These are phyloP conservation scores for Ptilorrhoa leucosticta DNA, from an alignment of 2,113 vertebrate species.

Conservation along the genomic window DNA sequence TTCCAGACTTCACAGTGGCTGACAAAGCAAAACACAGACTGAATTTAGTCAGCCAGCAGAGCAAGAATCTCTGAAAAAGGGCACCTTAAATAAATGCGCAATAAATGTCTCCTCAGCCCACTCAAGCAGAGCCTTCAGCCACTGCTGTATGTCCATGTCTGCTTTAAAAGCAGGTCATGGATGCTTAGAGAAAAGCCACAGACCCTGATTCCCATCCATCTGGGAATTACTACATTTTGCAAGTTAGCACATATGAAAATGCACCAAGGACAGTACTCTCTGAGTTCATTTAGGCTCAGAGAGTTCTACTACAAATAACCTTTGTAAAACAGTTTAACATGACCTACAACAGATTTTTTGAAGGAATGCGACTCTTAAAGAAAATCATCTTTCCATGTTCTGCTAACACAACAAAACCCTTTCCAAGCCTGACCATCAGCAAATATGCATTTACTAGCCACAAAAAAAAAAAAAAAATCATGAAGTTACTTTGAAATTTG, in stretches of 20 bases:
- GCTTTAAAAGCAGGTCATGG: constrained; percentile 28
- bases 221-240: constrained; percentile 40
- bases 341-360: background rate
- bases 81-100: background rate
- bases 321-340: background rate
- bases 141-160: background rate
- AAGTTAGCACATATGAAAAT: constrained; percentile 28
- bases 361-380: background rate
- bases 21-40: constrained; percentile 31
- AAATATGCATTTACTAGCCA: background rate
- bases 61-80: background rate
- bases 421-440: background rate
- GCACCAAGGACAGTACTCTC: background rate
- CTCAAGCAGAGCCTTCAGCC: background rate
- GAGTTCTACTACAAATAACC: background rate
- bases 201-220: background rate
- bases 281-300: background rate
- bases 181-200: constrained; percentile 18
- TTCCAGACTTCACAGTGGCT: background rate
- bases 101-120: background rate
- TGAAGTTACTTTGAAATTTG: background rate
- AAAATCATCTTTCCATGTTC: background rate
- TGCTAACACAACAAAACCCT: background rate
- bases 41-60: background rate
- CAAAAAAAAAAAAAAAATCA: background rate